These are phyloP conservation scores for Venustaconcha ellipsiformis DNA, from an alignment of 1,140 invertebrate genomes.

Conservation along the genomic window DNA sequence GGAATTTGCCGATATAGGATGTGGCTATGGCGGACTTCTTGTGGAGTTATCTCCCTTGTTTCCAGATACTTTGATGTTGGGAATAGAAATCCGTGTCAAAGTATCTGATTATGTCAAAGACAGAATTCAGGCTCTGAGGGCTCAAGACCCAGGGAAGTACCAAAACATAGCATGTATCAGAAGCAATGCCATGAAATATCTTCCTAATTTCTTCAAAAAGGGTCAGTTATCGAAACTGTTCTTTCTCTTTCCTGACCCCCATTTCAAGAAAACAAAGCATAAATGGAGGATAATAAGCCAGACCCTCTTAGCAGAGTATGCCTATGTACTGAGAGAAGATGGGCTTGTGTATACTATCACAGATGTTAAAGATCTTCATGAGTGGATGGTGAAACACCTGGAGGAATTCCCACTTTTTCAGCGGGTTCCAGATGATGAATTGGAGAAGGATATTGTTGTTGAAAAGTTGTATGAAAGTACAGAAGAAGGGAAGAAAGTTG, in stretches of 20 bases:
- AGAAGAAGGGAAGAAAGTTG: constrained; percentile 99
- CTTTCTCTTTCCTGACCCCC: constrained; percentile 99
- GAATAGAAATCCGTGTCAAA: constrained; percentile 98
- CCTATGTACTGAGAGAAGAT: constrained; percentile 87
- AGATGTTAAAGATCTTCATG: constrained; percentile 96
- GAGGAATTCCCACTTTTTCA: constrained; percentile 91
- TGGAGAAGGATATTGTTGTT: constrained; percentile 85
- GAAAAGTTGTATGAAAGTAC: constrained; percentile 91
- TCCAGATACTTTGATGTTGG: constrained; percentile 90
- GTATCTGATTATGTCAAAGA: constrained; percentile 97
- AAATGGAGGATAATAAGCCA: constrained; percentile 99
- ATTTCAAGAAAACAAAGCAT: constrained; percentile 99
- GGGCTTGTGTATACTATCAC: constrained; percentile 96
- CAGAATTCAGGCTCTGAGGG: constrained; percentile 88
- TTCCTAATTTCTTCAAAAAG: constrained; percentile 97
- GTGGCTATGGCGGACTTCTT: constrained; percentile 97
- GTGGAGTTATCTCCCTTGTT: constrained; percentile 92
- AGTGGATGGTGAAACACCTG: constrained; percentile 98
- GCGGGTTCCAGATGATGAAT: constrained; percentile 78
- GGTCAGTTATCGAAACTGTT: constrained; percentile 98
- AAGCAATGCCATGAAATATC: constrained; percentile 97
- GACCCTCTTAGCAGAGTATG: constrained; percentile 94
- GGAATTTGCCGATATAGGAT: constrained; percentile 97
- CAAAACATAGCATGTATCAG: constrained; percentile 96
- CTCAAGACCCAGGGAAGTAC: constrained; percentile 82